Percentiles rank a stretch among this genome's conserved stretches.
Conservation (phyloP, 35 echinoderm and acorn worm genomes). For the Strongylocentrotus purpuratus region DNA sequence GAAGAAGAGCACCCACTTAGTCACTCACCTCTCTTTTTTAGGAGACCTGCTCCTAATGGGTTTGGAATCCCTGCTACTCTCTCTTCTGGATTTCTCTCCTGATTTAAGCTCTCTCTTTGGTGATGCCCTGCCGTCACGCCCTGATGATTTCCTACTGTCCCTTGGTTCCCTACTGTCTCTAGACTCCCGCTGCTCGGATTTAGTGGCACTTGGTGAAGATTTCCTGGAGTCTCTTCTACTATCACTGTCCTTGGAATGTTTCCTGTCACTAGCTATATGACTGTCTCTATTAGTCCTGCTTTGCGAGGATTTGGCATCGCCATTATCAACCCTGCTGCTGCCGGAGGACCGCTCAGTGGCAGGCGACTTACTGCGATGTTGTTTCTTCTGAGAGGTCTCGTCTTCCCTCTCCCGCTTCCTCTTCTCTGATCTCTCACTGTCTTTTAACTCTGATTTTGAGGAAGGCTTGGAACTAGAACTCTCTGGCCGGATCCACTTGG, state of each 20-base stretch:
- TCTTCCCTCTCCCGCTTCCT: conserved; percentile 50
- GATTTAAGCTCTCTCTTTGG: conserved; percentile 38
- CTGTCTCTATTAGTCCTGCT: conserved; percentile 43
- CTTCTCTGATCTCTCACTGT: conserved; percentile 50
- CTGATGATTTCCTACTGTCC: conserved; percentile 37
- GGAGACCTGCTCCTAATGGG: conserved; percentile 46
- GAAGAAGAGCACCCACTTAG: neutral
- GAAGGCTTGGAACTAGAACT: neutral
- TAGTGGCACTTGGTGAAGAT: neutral
- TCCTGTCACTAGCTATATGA: conserved; percentile 7
- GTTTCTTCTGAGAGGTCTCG: conserved; percentile 29
- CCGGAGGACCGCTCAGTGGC: neutral
- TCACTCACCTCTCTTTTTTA: conserved; percentile 39
- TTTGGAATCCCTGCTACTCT: neutral
- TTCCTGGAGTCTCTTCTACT: conserved; percentile 48
- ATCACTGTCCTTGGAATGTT: conserved; percentile 25
- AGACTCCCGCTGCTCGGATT: conserved; percentile 27
- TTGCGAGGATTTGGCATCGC: neutral
- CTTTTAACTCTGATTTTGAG: conserved; percentile 56
- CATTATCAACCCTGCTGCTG: neutral
- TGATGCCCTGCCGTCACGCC: conserved; percentile 21
- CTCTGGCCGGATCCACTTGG: neutral
- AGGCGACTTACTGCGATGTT: conserved; percentile 31
- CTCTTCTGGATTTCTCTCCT: neutral
- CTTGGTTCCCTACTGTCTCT: neutral